A percentile compares a stretch with the other conserved stretches of the same genome.
Conservation (phyloP, 2,888 invertebrate species). For the Hypolimnas misippus region DNA sequence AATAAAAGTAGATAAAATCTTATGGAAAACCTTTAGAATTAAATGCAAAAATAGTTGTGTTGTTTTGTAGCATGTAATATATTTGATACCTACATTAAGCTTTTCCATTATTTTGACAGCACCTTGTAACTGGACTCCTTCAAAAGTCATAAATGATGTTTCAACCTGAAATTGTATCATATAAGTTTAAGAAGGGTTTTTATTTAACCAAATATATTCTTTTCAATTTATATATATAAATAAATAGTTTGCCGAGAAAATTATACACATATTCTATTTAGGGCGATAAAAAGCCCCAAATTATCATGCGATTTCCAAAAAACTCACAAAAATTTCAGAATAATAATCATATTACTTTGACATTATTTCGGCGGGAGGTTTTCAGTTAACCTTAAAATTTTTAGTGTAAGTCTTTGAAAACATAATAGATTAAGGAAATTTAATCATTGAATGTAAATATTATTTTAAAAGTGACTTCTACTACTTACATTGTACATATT, state of each 20-base stretch:
- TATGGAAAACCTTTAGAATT: conserved; percentile 36
- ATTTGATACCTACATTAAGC: conserved; percentile 88
- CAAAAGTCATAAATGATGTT: conserved; percentile 97
- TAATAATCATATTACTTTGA: conserved; percentile 18
- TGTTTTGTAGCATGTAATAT: not conserved
- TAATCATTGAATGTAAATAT: conserved; percentile 10
- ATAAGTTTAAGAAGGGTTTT: not conserved
- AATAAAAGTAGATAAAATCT: not conserved
- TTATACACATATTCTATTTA: not conserved
- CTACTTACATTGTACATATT: conserved; percentile 96
- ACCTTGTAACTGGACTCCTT: conserved; percentile 96
- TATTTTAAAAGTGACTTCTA: conserved; percentile 25
- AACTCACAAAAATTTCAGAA: not conserved
- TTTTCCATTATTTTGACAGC: conserved; percentile 97
- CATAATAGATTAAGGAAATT: not conserved
- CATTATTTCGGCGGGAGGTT: conserved; percentile 55
- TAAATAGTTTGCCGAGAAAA: too few relatives aligned
- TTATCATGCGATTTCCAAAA: not conserved
- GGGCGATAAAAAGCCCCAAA: not conserved
- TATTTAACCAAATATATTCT: too few relatives aligned
- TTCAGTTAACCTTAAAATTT: conserved; percentile 55
- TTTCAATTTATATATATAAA: too few relatives aligned
- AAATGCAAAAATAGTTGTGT: too few relatives aligned
- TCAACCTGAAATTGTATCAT: conserved; percentile 86
- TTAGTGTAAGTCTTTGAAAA: conserved; percentile 16